These are phyloP conservation scores for Eupsilia transversa DNA, from an alignment of 2,888 invertebrate species.

Conservation along the genomic window DNA sequence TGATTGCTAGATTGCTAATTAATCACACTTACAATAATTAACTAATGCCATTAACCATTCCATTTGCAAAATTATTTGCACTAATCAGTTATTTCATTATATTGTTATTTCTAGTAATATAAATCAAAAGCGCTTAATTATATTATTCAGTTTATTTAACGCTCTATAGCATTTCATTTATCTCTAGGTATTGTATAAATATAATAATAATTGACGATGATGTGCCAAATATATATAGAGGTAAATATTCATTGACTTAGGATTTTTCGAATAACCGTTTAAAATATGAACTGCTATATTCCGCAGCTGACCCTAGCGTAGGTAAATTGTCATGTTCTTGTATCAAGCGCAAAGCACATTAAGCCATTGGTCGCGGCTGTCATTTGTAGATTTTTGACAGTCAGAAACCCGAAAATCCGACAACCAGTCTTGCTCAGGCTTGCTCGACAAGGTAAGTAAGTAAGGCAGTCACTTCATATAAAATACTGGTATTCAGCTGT, in stretches of 20 bases:
- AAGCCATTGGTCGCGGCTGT: too few species aligned
- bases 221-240: neutral
- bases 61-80: conserved; percentile 43
- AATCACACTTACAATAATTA: conserved; percentile 32
- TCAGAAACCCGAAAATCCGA: too few species aligned
- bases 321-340: too few species aligned
- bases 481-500: too few species aligned
- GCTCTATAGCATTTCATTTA: neutral
- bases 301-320: too few species aligned
- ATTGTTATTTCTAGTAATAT: neutral
- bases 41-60: conserved; percentile 18
- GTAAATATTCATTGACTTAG: neutral
- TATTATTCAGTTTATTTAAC: conserved; percentile 3
- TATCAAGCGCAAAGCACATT: too few species aligned
- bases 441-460: too few species aligned
- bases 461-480: too few species aligned
- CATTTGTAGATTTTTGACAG: too few species aligned
- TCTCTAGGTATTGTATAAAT: neutral
- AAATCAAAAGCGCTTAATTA: conserved; percentile 8
- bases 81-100: neutral
- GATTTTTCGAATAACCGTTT: neutral
- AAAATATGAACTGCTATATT: neutral
- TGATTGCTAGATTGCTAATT: conserved; percentile 41
- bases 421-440: too few species aligned
- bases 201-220: conserved; percentile 20